phyloP scores from a whole-genome alignment of 2,888 invertebrate species.

The Caenorhabditis drosophilae region DNA sequence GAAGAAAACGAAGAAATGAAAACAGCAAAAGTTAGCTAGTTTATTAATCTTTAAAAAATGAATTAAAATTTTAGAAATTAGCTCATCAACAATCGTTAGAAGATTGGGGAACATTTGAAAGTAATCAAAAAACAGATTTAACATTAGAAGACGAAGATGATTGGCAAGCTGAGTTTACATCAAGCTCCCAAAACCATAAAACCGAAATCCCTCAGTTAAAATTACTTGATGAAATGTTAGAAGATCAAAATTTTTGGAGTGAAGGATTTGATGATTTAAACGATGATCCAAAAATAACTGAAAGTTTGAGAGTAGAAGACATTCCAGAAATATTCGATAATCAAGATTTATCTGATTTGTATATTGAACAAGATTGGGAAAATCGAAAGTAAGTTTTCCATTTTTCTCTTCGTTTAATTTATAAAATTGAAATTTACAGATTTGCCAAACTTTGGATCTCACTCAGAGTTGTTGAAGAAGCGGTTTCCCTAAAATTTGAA shows the following conservation, averaged over 20 bases:
- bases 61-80: not conserved
- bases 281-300: not conserved
- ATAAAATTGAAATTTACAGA: slow-evolving; percentile 5
- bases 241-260: slow-evolving; percentile 21
- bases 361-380: not conserved
- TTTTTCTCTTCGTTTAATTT: not conserved
- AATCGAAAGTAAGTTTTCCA: slow-evolving; percentile 3
- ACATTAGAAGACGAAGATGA: slow-evolving; percentile 14
- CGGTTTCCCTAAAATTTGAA: slow-evolving; percentile 54
- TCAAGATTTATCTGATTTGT: slow-evolving; percentile 2
- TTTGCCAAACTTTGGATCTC: slow-evolving; percentile 46
- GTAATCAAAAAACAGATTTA: not conserved
- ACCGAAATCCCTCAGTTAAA: slow-evolving; percentile 6
- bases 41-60: not conserved
- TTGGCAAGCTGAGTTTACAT: slow-evolving; percentile 30
- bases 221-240: slow-evolving; percentile 22
- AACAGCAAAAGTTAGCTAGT: not conserved
- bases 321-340: slow-evolving; percentile 13
- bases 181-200: not conserved
- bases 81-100: slow-evolving; percentile 23
- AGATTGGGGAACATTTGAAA: slow-evolving; percentile 26
- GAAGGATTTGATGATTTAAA: slow-evolving; percentile 18
- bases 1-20: not conserved
- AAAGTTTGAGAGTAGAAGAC: slow-evolving; percentile 5
- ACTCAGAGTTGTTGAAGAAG: slow-evolving; percentile 58